Conservation (phyloP, 2,888 invertebrate species). For the Aplocera efformata region DNA sequence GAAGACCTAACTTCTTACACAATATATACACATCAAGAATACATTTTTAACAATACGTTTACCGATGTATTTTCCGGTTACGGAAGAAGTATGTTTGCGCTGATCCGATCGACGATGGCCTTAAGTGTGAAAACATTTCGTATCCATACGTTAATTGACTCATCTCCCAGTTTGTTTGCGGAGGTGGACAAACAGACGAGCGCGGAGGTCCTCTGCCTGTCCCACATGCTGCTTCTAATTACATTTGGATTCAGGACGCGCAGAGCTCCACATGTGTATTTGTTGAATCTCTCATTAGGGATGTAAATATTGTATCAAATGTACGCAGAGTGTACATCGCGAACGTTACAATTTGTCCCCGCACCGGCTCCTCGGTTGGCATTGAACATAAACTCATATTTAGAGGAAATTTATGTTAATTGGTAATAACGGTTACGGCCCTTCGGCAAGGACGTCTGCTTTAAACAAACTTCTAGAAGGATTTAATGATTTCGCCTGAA, state of each 20-base stretch:
- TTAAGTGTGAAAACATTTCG: constrained; percentile 3
- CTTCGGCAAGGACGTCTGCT: too few species aligned
- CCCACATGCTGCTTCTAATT: constrained; percentile 11
- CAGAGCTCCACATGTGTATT: constrained; percentile 3
- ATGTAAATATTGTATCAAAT: not conserved
- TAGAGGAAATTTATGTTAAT: too few species aligned
- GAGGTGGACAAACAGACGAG: constrained; percentile 5
- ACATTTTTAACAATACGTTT: too few species aligned
- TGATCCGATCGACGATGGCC: too few species aligned
- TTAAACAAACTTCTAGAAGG: too few species aligned
- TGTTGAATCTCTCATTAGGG: constrained; percentile 12
- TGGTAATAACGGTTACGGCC: too few species aligned
- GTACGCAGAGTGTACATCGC: not conserved
- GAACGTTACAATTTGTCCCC: not conserved
- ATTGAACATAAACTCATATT: too few species aligned
- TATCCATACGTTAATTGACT: constrained; percentile 6
- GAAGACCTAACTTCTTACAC: too few species aligned
- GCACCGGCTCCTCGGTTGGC: not conserved
- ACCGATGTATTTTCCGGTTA: too few species aligned
- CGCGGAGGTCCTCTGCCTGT: constrained; percentile 1
- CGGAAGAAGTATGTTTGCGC: too few species aligned
- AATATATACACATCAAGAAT: too few species aligned
- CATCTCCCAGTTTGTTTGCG: constrained; percentile 1
- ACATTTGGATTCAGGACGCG: constrained; percentile 14
- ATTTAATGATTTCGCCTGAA: too few species aligned